These are phyloP conservation scores for Microtus agrestis DNA, from an alignment of 2,797 vertebrate genomes.

Conservation along the genomic window DNA sequence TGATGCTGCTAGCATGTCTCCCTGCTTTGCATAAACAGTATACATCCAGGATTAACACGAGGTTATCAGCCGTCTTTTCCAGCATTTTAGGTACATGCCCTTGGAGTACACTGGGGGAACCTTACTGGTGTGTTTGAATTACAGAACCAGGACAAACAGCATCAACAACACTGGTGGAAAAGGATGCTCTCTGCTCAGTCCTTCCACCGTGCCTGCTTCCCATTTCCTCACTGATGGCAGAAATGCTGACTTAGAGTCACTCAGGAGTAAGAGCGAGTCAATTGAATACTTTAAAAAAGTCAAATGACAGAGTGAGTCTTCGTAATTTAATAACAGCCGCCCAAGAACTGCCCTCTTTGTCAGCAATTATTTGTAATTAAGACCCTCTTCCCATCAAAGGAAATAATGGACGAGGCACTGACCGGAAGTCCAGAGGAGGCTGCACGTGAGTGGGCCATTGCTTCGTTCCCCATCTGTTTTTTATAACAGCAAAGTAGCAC, in stretches of 20 bases:
- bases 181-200: neutral
- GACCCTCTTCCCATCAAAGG: constrained; percentile 63
- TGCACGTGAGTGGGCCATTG: constrained; percentile 54
- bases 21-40: neutral
- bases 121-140: constrained; percentile 55
- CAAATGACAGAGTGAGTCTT: constrained; percentile 67
- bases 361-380: constrained; percentile 34
- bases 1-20: constrained; percentile 25
- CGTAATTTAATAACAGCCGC: constrained; percentile 46
- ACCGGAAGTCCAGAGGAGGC: constrained; percentile 71
- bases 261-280: constrained; percentile 77
- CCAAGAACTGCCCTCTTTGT: constrained; percentile 23
- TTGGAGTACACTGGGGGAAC: neutral
- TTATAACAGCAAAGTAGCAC: constrained; percentile 80
- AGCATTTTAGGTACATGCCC: neutral
- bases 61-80: constrained; percentile 48
- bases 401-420: constrained; percentile 50
- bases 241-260: constrained; percentile 74
- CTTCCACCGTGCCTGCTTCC: constrained; percentile 55
- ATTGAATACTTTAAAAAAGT: constrained; percentile 79
- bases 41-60: constrained; percentile 4
- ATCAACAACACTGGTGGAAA: neutral
- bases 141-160: neutral
- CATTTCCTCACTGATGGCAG: constrained; percentile 57
- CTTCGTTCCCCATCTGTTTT: constrained; percentile 72